Percentiles rank a stretch among this genome's conserved stretches.
phyloP scores from a whole-genome alignment of 2,797 vertebrate genomes.

The Menidia menidia region DNA sequence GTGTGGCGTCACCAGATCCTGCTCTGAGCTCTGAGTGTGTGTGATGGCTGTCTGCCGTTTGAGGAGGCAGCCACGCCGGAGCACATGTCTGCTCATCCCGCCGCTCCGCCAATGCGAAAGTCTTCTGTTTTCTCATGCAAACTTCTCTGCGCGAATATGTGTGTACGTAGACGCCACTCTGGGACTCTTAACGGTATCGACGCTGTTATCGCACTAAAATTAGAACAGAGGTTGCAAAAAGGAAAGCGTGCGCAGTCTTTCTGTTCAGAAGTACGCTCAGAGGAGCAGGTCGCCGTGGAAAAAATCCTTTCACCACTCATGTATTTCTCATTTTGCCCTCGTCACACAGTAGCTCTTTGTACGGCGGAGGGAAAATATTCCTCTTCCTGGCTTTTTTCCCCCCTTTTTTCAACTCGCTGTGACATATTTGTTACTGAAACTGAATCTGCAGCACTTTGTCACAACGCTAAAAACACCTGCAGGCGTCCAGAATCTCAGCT shows the following conservation, averaged over 20 bases:
- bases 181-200: constrained; percentile 25
- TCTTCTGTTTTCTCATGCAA: constrained; percentile 27
- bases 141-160: constrained; percentile 27
- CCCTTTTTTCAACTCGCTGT: constrained; percentile 21
- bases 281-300: constrained; percentile 60
- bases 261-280: constrained; percentile 18
- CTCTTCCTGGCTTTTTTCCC: constrained; percentile 27
- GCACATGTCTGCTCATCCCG: constrained; percentile 43
- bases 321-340: constrained; percentile 58
- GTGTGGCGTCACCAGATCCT: constrained; percentile 51
- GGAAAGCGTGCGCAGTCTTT: neutral
- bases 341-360: constrained; percentile 77
- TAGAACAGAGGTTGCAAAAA: constrained; percentile 32
- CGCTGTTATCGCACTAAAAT: constrained; percentile 28
- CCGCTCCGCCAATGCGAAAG: constrained; percentile 15
- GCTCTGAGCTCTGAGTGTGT: constrained; percentile 54
- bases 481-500: neutral
- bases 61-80: constrained; percentile 34
- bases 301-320: constrained; percentile 47
- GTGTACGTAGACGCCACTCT: neutral
- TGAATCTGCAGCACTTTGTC: constrained; percentile 22
- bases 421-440: constrained; percentile 44
- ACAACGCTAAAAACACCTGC: neutral
- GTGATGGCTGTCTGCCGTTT: constrained; percentile 37
- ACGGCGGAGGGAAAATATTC: constrained; percentile 56